phyloP scores from a whole-genome alignment of 2,113 vertebrate species.

The Bothrops jararaca region DNA sequence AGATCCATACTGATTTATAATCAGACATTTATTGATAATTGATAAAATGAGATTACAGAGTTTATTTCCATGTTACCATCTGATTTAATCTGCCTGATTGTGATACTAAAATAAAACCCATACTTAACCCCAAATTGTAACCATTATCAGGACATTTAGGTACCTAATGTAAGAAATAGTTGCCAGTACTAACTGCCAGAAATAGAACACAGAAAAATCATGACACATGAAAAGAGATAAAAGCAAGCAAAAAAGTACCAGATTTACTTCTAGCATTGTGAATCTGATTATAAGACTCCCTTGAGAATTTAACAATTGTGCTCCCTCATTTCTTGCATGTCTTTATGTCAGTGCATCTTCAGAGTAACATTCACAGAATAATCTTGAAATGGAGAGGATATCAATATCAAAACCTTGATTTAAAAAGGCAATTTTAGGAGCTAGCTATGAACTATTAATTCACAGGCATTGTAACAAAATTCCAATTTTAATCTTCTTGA shows the following conservation, averaged over 20 bases:
- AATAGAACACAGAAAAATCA: conserved; percentile 8
- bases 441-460: neutral
- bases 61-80: conserved; percentile 47
- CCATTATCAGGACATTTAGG: conserved; percentile 1
- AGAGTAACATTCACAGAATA: neutral
- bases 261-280: neutral
- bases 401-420: neutral
- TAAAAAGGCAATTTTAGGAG: neutral
- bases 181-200: neutral
- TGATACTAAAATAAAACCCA: conserved; percentile 31
- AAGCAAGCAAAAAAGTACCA: neutral
- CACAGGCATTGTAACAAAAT: conserved; percentile 1
- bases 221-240: neutral
- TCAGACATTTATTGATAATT: conserved; percentile 66
- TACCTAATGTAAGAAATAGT: neutral
- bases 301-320: neutral
- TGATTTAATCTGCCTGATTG: conserved; percentile 35
- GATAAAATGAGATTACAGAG: conserved; percentile 60
- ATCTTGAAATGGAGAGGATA: neutral
- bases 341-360: neutral
- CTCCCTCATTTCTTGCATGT: neutral
- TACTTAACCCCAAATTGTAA: conserved; percentile 16
- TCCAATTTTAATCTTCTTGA: conserved; percentile 26
- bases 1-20: conserved; percentile 61
- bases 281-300: neutral